Percentiles rank a stretch among this genome's conserved stretches.
Conservation (phyloP, 2,113 vertebrate genomes). For the Caretta caretta region DNA sequence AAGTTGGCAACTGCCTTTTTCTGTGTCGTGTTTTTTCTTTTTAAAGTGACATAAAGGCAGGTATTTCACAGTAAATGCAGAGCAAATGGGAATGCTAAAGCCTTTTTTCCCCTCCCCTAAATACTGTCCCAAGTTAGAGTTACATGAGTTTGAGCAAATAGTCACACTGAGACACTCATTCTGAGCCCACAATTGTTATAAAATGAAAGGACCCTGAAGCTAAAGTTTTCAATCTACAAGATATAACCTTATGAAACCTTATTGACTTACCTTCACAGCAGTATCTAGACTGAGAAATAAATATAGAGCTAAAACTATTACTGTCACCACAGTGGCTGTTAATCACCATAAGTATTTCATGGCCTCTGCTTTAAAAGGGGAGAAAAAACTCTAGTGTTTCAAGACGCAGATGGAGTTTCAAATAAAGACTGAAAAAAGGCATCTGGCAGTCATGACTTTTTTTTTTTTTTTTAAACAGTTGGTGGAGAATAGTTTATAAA, state of each 20-base stretch:
- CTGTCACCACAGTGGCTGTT: background rate
- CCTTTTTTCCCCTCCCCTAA: background rate
- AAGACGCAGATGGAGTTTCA: slow-evolving; percentile 75
- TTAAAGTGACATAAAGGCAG: background rate
- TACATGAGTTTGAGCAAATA: slow-evolving; percentile 19
- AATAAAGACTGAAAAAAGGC: slow-evolving; percentile 78
- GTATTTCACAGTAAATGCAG: background rate
- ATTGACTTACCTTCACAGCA: slow-evolving; percentile 64
- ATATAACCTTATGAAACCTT: background rate
- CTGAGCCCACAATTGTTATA: background rate
- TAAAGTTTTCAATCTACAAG: background rate
- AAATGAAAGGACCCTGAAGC: slow-evolving; percentile 10
- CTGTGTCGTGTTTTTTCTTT: background rate
- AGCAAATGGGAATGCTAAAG: background rate
- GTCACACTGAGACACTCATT: slow-evolving; percentile 1
- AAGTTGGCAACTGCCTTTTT: background rate
- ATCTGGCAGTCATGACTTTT: slow-evolving; percentile 74
- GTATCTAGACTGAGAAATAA: background rate
- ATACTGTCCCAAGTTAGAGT: background rate
- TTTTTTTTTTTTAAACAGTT: slow-evolving; percentile 69
- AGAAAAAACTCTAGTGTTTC: slow-evolving; percentile 65
- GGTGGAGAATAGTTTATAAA: slow-evolving; percentile 64
- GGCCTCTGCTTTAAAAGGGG: slow-evolving; percentile 31
- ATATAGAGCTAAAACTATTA: background rate
- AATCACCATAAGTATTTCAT: background rate